phyloP scores from a whole-genome alignment of 37 sponge, comb jelly and placozoan species.

The Corticium candelabrum region DNA sequence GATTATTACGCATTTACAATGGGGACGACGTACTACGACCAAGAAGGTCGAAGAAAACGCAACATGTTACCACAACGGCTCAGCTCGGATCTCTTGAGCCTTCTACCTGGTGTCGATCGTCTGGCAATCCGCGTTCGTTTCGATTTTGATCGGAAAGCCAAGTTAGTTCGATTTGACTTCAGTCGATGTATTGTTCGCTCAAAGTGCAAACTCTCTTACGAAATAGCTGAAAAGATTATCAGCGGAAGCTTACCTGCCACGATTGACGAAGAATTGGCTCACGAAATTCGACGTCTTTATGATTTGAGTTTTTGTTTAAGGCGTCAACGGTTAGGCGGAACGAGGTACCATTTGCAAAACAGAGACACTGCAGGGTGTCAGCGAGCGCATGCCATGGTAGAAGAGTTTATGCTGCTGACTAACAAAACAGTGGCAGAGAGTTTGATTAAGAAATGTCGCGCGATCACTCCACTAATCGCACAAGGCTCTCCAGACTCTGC shows the following conservation, averaged over 20 bases:
- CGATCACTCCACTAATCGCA: not conserved
- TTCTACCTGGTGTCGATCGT: not conserved
- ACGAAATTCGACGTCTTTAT: not conserved
- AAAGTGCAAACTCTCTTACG: not conserved
- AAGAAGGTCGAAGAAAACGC: not conserved
- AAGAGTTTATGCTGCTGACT: not conserved
- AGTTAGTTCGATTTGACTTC: not conserved
- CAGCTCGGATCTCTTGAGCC: not conserved
- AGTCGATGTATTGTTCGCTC: not conserved
- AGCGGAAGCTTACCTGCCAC: not conserved
- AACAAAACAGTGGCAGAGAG: slow-evolving; percentile 1
- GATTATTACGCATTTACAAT: not conserved
- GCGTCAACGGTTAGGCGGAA: not conserved
- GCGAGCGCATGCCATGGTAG: not conserved
- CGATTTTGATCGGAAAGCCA: not conserved
- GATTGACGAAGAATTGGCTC: not conserved
- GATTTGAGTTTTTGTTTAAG: not conserved
- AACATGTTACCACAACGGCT: not conserved
- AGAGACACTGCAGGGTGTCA: not conserved
- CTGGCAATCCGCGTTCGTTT: not conserved
- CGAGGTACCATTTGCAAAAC: not conserved
- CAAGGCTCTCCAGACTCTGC: not conserved
- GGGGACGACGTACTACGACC: not conserved
- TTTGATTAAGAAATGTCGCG: not conserved
- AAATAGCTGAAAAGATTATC: not conserved